phyloP scores from a whole-genome alignment of 2,797 vertebrate genomes.

The Pyrocephalus nanus region DNA sequence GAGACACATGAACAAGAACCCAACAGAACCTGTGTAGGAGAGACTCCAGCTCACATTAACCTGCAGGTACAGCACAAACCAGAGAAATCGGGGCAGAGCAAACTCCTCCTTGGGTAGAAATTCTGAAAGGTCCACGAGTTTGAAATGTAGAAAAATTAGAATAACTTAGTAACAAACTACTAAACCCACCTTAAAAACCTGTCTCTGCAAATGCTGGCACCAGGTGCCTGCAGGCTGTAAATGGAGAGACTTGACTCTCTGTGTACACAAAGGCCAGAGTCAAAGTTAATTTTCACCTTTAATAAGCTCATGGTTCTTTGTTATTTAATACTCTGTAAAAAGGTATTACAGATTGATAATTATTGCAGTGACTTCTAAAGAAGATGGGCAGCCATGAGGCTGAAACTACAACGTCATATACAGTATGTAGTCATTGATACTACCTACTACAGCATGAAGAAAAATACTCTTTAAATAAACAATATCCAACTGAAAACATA shows the following conservation, averaged over 20 bases:
- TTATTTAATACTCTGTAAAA: constrained; percentile 72
- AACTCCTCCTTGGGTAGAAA: neutral
- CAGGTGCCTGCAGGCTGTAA: neutral
- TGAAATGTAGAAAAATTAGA: neutral
- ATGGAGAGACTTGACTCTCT: neutral
- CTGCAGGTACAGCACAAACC: neutral
- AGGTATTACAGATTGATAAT: constrained; percentile 56
- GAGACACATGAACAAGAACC: neutral
- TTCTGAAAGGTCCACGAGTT: neutral
- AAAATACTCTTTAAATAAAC: constrained; percentile 67
- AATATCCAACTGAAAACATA: constrained; percentile 41
- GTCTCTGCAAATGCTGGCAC: neutral
- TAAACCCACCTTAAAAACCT: neutral
- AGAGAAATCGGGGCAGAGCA: rapidly evolving
- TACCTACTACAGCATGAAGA: constrained; percentile 63
- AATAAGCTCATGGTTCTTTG: constrained; percentile 61
- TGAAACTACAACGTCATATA: constrained; percentile 52
- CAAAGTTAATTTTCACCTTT: constrained; percentile 64
- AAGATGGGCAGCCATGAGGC: constrained; percentile 45
- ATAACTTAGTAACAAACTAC: neutral
- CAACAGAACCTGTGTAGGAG: rapidly evolving
- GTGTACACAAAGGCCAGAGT: neutral
- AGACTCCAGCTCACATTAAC: neutral
- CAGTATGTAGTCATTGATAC: constrained; percentile 44
- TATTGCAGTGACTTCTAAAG: constrained; percentile 66